Conservation (phyloP, 2,888 invertebrate species). For the Drosophila maculinotata region DNA sequence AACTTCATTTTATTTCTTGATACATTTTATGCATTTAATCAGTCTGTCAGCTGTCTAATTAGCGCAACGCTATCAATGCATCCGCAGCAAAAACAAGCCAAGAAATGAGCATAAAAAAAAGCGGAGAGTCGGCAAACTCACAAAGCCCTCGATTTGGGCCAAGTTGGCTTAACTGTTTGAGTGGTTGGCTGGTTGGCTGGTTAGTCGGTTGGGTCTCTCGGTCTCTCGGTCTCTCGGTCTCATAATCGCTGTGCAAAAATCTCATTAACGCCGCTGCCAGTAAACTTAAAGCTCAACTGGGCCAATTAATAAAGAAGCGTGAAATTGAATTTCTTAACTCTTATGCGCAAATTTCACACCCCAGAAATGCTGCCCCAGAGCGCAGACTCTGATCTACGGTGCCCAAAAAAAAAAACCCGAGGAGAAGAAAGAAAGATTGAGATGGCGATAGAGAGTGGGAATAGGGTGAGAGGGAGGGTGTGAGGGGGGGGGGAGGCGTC, state of each 20-base stretch:
- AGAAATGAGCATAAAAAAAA: constrained; percentile 34
- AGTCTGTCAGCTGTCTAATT: constrained; percentile 71
- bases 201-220: neutral
- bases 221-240: neutral
- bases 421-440: constrained; percentile 22
- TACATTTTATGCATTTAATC: constrained; percentile 21
- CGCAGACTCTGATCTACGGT: too few relatives aligned
- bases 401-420: constrained; percentile 18
- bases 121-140: constrained; percentile 53
- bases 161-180: neutral
- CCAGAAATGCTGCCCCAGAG: constrained; percentile 45
- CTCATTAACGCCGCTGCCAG: constrained; percentile 66
- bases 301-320: constrained; percentile 80
- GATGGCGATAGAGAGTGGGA: constrained; percentile 9
- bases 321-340: constrained; percentile 77
- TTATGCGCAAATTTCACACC: constrained; percentile 72
- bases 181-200: neutral
- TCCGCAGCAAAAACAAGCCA: neutral
- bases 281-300: constrained; percentile 49
- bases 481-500: neutral
- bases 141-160: constrained; percentile 39
- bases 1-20: too few relatives aligned
- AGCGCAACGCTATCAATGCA: constrained; percentile 51
- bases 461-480: neutral
- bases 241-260: constrained; percentile 70